Percentiles rank a stretch among this genome's conserved stretches.
Conservation (phyloP, 2,888 invertebrate species). For the Ennomos fuscantarius region DNA sequence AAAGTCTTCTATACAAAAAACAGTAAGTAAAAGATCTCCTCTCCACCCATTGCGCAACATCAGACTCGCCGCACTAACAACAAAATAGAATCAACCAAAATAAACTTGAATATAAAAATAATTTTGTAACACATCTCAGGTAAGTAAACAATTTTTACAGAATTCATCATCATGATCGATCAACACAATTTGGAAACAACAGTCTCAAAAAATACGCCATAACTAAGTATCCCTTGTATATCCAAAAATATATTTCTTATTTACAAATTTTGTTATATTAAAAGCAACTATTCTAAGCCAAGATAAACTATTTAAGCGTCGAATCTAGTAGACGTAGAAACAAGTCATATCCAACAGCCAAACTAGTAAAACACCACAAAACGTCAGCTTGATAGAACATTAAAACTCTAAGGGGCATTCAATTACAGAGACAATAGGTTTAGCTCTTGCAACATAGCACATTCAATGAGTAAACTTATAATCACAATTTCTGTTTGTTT, state of each 20-base stretch:
- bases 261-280: constrained; percentile 53
- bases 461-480: too few relatives aligned
- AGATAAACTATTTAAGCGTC: constrained; percentile 12
- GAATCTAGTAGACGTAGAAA: constrained; percentile 4
- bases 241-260: constrained; percentile 77
- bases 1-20: too few relatives aligned
- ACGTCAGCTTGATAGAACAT: too few relatives aligned
- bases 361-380: too few relatives aligned
- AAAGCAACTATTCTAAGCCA: constrained; percentile 20
- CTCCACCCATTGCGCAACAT: not conserved
- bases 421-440: too few relatives aligned
- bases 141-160: constrained; percentile 68
- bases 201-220: constrained; percentile 81
- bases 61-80: constrained; percentile 24
- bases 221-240: constrained; percentile 60
- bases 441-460: too few relatives aligned
- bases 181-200: constrained; percentile 71
- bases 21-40: too few relatives aligned
- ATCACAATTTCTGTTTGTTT: too few relatives aligned
- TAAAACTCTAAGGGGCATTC: too few relatives aligned
- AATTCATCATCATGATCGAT: constrained; percentile 59
- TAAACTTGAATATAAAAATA: constrained; percentile 71
- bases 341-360: not conserved
- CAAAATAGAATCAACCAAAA: constrained; percentile 72
- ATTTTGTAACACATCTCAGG: constrained; percentile 69